Conservation (phyloP, 2,888 invertebrate genomes). For the Napeogenes sylphis region DNA sequence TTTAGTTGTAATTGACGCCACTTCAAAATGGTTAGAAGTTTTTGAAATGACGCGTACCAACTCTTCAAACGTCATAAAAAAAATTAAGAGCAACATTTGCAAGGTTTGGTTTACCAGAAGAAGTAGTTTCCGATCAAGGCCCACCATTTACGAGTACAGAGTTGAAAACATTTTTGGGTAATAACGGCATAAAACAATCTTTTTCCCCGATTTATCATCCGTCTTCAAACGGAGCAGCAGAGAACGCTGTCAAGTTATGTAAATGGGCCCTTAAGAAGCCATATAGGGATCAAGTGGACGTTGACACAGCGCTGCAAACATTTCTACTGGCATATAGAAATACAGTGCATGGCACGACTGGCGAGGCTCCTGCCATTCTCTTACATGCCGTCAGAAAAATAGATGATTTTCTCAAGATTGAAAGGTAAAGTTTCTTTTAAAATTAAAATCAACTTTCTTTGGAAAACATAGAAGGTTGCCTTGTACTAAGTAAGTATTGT, state of each 20-base stretch:
- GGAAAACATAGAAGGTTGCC: no score
- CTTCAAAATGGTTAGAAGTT: no score
- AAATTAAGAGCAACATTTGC: no score
- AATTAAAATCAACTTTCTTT: no score
- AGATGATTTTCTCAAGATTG: no score
- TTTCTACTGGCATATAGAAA: conserved; percentile 26
- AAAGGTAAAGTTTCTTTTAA: no score
- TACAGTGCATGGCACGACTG: conserved; percentile 21
- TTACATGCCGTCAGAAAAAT: no score
- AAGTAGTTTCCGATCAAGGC: conserved; percentile 31
- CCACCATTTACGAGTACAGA: conserved; percentile 27
- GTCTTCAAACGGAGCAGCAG: conserved; percentile 33
- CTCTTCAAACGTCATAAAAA: no score
- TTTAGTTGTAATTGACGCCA: no score
- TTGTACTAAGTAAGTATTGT: no score
- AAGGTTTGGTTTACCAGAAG: conserved; percentile 25
- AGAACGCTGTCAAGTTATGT: conserved; percentile 32
- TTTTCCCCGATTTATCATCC: conserved; percentile 30
- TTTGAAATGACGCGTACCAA: no score
- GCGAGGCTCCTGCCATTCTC: conserved; percentile 19
- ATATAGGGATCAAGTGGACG: conserved; percentile 9
- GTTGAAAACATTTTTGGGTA: conserved; percentile 22
- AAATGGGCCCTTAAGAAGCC: conserved; percentile 31
- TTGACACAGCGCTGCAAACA: conserved; percentile 21
- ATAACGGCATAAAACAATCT: conserved; percentile 28